phyloP scores from a whole-genome alignment of 2,113 vertebrate genomes.

The Vimba vimba region DNA sequence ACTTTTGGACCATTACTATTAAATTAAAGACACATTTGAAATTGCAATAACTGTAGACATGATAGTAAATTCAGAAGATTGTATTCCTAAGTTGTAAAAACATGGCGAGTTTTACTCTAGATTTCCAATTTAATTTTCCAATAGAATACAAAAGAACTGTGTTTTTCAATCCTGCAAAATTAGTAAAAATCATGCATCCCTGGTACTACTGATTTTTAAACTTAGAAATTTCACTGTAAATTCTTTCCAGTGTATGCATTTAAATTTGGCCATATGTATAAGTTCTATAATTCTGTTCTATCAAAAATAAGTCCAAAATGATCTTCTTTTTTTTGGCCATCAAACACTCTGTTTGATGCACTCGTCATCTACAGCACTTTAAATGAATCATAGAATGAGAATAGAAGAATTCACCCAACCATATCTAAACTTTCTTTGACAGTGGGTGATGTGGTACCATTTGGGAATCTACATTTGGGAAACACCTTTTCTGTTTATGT shows the following conservation, averaged over 20 bases:
- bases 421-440: neutral
- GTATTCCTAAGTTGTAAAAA: neutral
- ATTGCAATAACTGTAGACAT: too few relatives aligned
- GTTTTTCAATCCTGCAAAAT: neutral
- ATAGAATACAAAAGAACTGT: neutral
- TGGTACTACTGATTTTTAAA: too few relatives aligned
- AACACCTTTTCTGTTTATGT: constrained; percentile 41
- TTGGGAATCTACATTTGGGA: constrained; percentile 22
- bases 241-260: neutral
- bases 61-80: neutral
- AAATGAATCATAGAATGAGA: neutral
- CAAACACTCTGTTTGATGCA: neutral
- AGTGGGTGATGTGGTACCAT: neutral
- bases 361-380: neutral
- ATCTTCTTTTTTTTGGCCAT: neutral
- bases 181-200: neutral
- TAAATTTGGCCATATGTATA: neutral
- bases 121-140: neutral
- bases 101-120: neutral
- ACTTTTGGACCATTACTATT: too few relatives aligned
- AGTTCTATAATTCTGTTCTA: neutral
- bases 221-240: too few relatives aligned
- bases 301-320: neutral
- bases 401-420: constrained; percentile 9
- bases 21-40: too few relatives aligned